Conservation (phyloP, 2,888 invertebrate genomes). For the Pogonocherus hispidulus region DNA sequence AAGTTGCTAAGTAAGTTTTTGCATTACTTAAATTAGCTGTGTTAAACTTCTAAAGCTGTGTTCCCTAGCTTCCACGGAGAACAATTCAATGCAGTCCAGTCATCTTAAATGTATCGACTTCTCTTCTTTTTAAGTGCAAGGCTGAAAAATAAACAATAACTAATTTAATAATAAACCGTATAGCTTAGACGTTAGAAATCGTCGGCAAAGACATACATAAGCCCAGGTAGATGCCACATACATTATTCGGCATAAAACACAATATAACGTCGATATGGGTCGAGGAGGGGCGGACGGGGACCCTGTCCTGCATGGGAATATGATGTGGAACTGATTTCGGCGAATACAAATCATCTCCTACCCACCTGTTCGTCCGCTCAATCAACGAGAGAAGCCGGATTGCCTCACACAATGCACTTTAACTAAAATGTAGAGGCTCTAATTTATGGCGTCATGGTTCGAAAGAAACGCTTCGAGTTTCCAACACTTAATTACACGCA, state of each 20-base stretch:
- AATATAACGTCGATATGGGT: constrained; percentile 12
- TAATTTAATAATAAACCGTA: not conserved
- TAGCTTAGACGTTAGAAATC: not conserved
- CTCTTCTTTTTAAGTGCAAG: not conserved
- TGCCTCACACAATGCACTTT: constrained; percentile 56
- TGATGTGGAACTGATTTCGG: constrained; percentile 47
- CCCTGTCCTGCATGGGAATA: constrained; percentile 35
- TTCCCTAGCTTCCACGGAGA: too few relatives aligned
- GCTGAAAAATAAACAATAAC: not conserved
- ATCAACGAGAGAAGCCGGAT: constrained; percentile 52
- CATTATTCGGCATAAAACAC: constrained; percentile 15
- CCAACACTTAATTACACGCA: constrained; percentile 68
- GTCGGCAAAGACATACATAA: not conserved
- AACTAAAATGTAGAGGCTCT: constrained; percentile 54
- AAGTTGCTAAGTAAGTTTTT: too few relatives aligned
- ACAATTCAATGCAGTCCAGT: too few relatives aligned
- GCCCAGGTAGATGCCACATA: constrained; percentile 10
- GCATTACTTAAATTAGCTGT: too few relatives aligned
- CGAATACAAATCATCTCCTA: constrained; percentile 51
- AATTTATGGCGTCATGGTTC: constrained; percentile 64
- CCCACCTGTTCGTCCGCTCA: constrained; percentile 56
- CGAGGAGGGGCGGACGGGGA: constrained; percentile 1
- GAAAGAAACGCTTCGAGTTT: constrained; percentile 63
- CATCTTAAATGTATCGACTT: too few relatives aligned
- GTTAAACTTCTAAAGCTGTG: too few relatives aligned